These are phyloP conservation scores for Anthopleura sola DNA, from an alignment of 64 coral and sea anemone species.

Conservation along the genomic window DNA sequence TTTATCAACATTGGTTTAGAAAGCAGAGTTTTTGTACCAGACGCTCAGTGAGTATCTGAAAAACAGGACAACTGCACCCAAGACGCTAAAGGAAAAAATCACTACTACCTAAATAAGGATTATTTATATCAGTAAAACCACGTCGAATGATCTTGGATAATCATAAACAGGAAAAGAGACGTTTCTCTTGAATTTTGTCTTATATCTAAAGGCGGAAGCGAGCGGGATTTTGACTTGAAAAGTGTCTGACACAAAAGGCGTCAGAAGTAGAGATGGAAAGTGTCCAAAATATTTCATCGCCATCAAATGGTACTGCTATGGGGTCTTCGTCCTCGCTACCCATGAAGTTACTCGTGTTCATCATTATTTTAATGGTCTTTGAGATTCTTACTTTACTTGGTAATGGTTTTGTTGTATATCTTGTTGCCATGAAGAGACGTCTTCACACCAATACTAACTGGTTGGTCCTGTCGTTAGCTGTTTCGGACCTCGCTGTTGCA, in stretches of 20 bases:
- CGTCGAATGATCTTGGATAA: not conserved
- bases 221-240: not conserved
- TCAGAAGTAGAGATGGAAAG: not conserved
- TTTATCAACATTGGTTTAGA: not conserved
- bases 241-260: not conserved
- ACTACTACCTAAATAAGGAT: not conserved
- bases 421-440: constrained; percentile 10
- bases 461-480: constrained; percentile 20
- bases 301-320: not conserved
- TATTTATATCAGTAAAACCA: not conserved
- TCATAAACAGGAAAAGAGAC: not conserved
- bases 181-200: not conserved
- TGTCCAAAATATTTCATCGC: not conserved
- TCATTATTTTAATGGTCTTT: constrained; percentile 11
- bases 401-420: constrained; percentile 23
- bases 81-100: not conserved
- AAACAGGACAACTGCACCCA: not conserved
- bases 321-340: not conserved
- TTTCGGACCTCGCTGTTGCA: constrained; percentile 11
- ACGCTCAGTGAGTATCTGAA: not conserved
- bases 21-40: not conserved
- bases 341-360: not conserved
- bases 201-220: not conserved
- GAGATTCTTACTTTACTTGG: constrained; percentile 18
- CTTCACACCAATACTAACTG: constrained; percentile 25